Base-by-base conservation (phyloP, 2,888 invertebrate species). In the Suillia variegata region DNA sequence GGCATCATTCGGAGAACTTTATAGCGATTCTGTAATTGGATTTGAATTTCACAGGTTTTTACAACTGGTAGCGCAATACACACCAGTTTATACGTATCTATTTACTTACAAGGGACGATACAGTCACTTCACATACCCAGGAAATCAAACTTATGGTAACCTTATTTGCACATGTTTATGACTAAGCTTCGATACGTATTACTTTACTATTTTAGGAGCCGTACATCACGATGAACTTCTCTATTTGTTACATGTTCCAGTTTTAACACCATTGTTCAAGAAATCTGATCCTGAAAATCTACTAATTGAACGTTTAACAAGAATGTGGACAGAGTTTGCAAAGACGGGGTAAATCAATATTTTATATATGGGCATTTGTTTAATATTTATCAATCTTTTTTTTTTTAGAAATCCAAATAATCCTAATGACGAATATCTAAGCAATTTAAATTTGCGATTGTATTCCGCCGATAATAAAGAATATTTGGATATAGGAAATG, bases 101-200 rank as follows among this genome's bases (percentile, higher is more conserved):
- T 87, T 88, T 66, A 83, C 84, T 1, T 88, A 86, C 70, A 83
- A 86, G 62, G 89, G 89, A 15, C 83, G 86, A 61, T 85, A 84
- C 67, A 88, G 88, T 69, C 83, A 84, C 69, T 83, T 70, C 54
- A 83, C 83, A 60, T 82, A 84, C 5, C 82, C 80, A 18, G 85
- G 83, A 1, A 70, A 74, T 55, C 80, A 82, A 65, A 83, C 85
- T 1, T 77, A 80, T 55, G 85, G 87, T 86, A 70, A 74, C 70
- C 48, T 15, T 13, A 3, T 4, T 2, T 34, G 26, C 10, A 8
- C 1, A 3, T 20, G 15, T 2, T 18, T 18, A 26, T 26, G 5
- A 26, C 10, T 6, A 6, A 6, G 26, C 10, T 26, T 26, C 26
- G 5, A 15, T 12, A 4, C 1, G 2, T 6, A 26, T 45, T 45